These are phyloP conservation scores for Drosophila paranaensis DNA, from an alignment of 2,888 invertebrate genomes.

Conservation along the genomic window DNA sequence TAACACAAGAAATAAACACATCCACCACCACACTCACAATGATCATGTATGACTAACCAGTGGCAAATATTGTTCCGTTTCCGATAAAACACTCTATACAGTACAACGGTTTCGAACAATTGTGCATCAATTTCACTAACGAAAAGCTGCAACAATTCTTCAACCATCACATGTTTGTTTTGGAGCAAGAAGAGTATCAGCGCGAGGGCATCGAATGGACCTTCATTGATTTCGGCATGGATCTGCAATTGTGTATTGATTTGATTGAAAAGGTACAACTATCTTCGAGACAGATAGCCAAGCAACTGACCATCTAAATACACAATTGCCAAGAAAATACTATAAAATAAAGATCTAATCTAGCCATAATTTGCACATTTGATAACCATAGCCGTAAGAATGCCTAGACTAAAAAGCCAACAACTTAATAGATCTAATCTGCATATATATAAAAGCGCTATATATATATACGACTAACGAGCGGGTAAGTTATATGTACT, in stretches of 20 bases:
- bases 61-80: constrained; percentile 83
- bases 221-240: constrained; percentile 97
- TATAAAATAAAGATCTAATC: constrained; percentile 16
- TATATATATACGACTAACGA: constrained; percentile 42
- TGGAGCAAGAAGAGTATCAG: constrained; percentile 97
- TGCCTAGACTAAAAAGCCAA: constrained; percentile 59
- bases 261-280: constrained; percentile 89
- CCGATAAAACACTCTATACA: constrained; percentile 84
- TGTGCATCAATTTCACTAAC: constrained; percentile 97
- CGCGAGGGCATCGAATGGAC: constrained; percentile 96
- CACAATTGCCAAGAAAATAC: constrained; percentile 66
- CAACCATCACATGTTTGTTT: constrained; percentile 97
- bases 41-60: constrained; percentile 49
- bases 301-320: constrained; percentile 61
- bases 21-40: constrained; percentile 10
- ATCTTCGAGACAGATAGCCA: constrained; percentile 71
- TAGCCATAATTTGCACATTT: constrained; percentile 41
- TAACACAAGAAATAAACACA: constrained; percentile 43
- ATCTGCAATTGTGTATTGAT: constrained; percentile 92
- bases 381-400: constrained; percentile 63
- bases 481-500: constrained; percentile 67
- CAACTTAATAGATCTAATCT: constrained; percentile 61
- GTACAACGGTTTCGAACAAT: constrained; percentile 96
- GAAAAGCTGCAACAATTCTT: constrained; percentile 97
- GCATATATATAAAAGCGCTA: constrained; percentile 19